These are phyloP conservation scores for Coranthus polyacanthus DNA, from an alignment of 2,797 vertebrate species.

Conservation along the genomic window DNA sequence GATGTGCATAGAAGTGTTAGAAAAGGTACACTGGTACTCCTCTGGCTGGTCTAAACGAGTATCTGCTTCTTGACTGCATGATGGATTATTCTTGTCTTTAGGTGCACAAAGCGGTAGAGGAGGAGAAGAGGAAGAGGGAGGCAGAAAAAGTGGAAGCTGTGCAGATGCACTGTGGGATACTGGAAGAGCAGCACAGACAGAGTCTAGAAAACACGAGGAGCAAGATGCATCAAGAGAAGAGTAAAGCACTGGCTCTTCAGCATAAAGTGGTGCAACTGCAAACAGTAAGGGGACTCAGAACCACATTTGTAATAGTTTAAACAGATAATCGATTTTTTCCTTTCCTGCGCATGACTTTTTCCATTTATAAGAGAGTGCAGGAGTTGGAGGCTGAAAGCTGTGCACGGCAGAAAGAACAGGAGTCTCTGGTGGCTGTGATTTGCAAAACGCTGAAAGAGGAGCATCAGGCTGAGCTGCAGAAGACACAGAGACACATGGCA, in stretches of 20 bases:
- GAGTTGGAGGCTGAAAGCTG: constrained; percentile 70
- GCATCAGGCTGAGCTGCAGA: constrained; percentile 66
- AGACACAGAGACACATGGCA: constrained; percentile 53
- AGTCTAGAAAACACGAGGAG: constrained; percentile 37
- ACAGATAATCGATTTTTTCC: neutral
- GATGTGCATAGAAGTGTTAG: constrained; percentile 63
- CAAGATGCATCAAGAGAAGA: constrained; percentile 71
- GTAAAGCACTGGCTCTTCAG: constrained; percentile 59
- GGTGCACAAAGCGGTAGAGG: constrained; percentile 66
- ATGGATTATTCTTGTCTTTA: constrained; percentile 32
- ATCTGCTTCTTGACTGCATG: neutral
- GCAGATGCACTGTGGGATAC: constrained; percentile 52
- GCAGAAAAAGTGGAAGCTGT: constrained; percentile 71
- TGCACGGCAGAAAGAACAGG: constrained; percentile 70
- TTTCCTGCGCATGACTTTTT: too few species aligned
- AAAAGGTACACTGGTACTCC: constrained; percentile 68
- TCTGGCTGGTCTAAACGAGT: neutral
- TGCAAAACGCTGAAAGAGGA: constrained; percentile 77
- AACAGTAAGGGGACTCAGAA: constrained; percentile 73
- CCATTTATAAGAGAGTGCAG: constrained; percentile 71
- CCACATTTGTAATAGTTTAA: neutral
- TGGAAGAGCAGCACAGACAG: constrained; percentile 76
- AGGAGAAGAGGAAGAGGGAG: constrained; percentile 69
- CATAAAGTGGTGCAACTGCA: constrained; percentile 78
- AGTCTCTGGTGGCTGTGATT: constrained; percentile 64